Evolutionary conservation across 2,888 invertebrate genomes (phyloP), one percentile per base, ranked within the genome.

Genomic region (Drosophila borborema): DNA sequence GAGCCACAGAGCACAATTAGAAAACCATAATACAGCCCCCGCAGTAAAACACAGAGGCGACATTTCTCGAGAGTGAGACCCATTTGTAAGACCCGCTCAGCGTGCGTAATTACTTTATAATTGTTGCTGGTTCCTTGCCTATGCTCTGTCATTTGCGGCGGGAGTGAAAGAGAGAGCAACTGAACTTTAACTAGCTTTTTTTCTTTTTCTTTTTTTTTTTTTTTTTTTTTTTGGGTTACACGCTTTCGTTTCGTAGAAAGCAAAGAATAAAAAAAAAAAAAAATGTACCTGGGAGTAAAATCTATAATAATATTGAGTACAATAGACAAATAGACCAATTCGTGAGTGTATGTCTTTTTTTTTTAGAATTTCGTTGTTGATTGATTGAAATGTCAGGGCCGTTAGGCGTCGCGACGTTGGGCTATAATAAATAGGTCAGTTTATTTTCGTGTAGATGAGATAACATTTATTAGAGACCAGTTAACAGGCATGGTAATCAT

Each of bases 301-400:
- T 80, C 83, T 65, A 82, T 68, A 72, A 73, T 75, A 60, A 20
- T 59, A 64, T 68, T 49, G 40, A 36, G 45, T 20, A 60, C 59
- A 63, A 56, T 20, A 16, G 20, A 31, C 34, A 14, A 31, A 49
- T 49, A n/a, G 28, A n/a, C 10, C 31, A 9, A 8, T 51, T 53
- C 40, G 38, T 54, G 40, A 28, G 38, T 43, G 43, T 40, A 4
- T 28, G 5, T 28, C 0, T 43, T 2, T 34, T 6, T 43, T 34
- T 46, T 46, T 16, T 7, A 23, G 46, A 16, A 46, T 46, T 46
- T n/a, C 8, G n/a, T 8, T 16, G 16, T 16, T 80, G 80, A 61
- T 74, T 78, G 84, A 89, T 86, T 83, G 84, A 89, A 64, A 75
- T 89, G 86, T 89, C 84, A 89, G 68, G 86, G 84, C 63, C 76